phyloP scores from a whole-genome alignment of 2,113 vertebrate species.

The Cebus imitator region DNA sequence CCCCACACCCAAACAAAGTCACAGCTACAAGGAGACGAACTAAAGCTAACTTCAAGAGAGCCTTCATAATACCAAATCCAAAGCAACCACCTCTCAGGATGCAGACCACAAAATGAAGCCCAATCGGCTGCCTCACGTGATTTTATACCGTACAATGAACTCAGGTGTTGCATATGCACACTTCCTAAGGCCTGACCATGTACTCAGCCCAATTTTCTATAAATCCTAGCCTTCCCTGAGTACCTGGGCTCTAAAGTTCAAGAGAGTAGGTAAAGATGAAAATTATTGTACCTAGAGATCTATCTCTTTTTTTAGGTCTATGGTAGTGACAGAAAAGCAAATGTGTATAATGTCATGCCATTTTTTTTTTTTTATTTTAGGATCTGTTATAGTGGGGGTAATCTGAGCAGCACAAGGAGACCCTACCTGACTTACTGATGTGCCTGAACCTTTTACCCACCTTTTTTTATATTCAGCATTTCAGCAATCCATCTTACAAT shows the following conservation, averaged over 20 bases:
- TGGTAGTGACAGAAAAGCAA: background rate
- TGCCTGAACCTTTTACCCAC: background rate
- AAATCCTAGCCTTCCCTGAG: background rate
- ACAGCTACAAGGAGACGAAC: background rate
- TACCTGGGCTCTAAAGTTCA: background rate
- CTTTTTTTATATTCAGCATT: background rate
- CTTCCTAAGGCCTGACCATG: background rate
- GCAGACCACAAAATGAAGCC: background rate
- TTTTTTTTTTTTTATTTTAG: background rate
- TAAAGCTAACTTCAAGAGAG: background rate
- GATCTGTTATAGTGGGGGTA: background rate
- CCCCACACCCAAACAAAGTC: background rate
- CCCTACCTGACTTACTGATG: background rate
- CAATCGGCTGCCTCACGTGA: rapidly evolving
- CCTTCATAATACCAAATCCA: background rate
- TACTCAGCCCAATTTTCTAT: background rate
- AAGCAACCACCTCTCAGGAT: background rate
- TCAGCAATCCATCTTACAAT: background rate
- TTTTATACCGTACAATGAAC: background rate
- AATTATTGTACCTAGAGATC: no score
- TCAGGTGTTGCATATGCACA: background rate
- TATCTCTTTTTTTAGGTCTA: background rate
- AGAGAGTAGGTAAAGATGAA: background rate
- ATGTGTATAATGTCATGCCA: background rate
- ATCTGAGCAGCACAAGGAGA: background rate